phyloP scores from a whole-genome alignment of 2,113 vertebrate genomes.

The Emydura subglobosa region DNA sequence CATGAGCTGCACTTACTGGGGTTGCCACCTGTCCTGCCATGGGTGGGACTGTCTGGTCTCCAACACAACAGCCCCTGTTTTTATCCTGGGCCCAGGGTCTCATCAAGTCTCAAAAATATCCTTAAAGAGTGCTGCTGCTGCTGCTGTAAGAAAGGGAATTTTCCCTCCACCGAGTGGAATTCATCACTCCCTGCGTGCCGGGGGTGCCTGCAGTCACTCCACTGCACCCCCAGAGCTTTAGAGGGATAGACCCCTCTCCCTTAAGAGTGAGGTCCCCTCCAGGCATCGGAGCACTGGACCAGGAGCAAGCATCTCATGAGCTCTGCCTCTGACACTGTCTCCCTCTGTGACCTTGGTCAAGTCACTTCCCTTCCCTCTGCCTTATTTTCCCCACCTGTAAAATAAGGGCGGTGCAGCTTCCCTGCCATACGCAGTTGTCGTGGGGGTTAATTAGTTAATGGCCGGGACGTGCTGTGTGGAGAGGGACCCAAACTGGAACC shows the following conservation, averaged over 20 bases:
- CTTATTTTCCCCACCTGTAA: neutral
- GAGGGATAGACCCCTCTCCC: neutral
- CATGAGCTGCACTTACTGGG: neutral
- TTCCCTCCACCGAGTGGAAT: neutral
- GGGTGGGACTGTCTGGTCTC: neutral
- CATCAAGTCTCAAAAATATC: neutral
- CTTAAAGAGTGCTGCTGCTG: accelerated
- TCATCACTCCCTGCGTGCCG: accelerated
- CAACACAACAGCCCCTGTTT: neutral
- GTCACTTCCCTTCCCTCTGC: neutral
- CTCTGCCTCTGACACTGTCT: neutral
- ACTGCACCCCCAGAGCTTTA: neutral
- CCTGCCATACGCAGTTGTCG: neutral
- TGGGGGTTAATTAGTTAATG: neutral
- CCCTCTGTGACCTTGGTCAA: accelerated
- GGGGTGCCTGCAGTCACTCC: neutral
- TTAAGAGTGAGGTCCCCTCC: neutral
- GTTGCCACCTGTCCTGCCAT: slow-evolving; percentile 43
- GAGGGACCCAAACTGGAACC: neutral
- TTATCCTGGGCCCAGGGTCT: slow-evolving; percentile 1
- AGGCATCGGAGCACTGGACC: neutral
- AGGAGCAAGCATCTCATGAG: neutral
- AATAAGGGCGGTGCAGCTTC: neutral
- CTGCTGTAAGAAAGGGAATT: slow-evolving; percentile 45
- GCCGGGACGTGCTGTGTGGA: accelerated